Evolutionary conservation across 2,797 vertebrate species (phyloP), one percentile per base, ranked within the genome.

Genomic region (Leptatherina wallacei): DNA sequence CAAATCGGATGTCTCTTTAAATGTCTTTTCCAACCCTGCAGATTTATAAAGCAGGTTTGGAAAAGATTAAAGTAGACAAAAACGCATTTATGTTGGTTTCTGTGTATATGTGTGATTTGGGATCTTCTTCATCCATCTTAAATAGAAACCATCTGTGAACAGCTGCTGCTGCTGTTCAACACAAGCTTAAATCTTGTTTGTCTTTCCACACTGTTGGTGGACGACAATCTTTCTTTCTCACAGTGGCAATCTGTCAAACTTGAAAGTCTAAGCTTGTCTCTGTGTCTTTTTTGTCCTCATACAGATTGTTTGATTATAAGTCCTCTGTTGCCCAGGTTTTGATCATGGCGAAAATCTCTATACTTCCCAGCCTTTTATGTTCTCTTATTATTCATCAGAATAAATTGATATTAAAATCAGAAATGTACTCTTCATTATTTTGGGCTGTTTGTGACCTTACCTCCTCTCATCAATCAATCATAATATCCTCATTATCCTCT

Each of bases 141-240:
- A 47, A 75, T 71, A 55, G 35, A 72, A 76, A 65, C 54, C 32
- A 65, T 77, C 42, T 58, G 68, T 61, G 65, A 77, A 61, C 75
- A 76, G 61, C 83, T 78, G 77, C 66, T 22, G 52, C 44, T 47
- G 44, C 20, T 83, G 56, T 73, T 79, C 27, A 72, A 58, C 61
- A 58, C 30, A 3, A 49, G n/a, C 61, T 83, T 69, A 64, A 75
- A 81, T 82, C 56, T 16, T 56, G 49, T 73, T 80, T 73, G 68
- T 86, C 62, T 62, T 61, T 54, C 60, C 47, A 8, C 59, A 71
- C 54, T 64, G 58, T 32, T 68, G 54, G 74, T 74, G 52, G 70
- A 32, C 29, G 80, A 40, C 66, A 77, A 69, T 76, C 64, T 65
- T 29, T 69, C 57, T 42, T 42, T 42, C 40, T 16, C 13, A 16